These are phyloP conservation scores for Polyodon spathula DNA, from an alignment of 2,113 vertebrate species.

Conservation along the genomic window DNA sequence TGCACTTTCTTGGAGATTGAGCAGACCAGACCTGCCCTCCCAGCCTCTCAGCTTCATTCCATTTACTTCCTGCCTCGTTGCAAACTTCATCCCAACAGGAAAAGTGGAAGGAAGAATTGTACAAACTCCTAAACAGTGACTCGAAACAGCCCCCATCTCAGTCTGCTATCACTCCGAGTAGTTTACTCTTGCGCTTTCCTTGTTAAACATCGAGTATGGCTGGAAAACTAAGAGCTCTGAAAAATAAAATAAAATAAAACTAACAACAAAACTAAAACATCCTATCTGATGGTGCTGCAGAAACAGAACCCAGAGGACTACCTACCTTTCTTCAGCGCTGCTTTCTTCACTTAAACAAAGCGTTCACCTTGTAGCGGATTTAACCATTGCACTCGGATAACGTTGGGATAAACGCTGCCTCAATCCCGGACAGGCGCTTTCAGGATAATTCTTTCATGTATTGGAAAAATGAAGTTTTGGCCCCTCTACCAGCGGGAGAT, in stretches of 20 bases:
- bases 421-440: slow-evolving; percentile 13
- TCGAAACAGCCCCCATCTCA: slow-evolving; percentile 25
- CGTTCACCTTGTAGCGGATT: slow-evolving; percentile 20
- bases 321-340: slow-evolving; percentile 30
- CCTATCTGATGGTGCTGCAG: slow-evolving; percentile 7
- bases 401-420: slow-evolving; percentile 11
- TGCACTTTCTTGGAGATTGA: slow-evolving; percentile 32
- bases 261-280: neutral
- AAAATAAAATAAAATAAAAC: no score
- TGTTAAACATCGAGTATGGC: slow-evolving; percentile 13
- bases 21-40: slow-evolving; percentile 41
- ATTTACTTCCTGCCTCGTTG: slow-evolving; percentile 53
- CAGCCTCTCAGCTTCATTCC: slow-evolving; percentile 40
- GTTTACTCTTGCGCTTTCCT: slow-evolving; percentile 11
- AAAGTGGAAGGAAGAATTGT: slow-evolving; percentile 31
- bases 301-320: slow-evolving; percentile 35
- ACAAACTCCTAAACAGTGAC: slow-evolving; percentile 36
- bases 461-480: slow-evolving; percentile 85
- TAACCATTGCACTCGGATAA: no score
- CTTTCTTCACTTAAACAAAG: slow-evolving; percentile 15
- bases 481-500: slow-evolving; percentile 74
- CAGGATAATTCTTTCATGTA: slow-evolving; percentile 61
- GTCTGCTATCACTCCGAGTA: slow-evolving; percentile 17
- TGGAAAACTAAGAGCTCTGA: slow-evolving; percentile 1
- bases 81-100: slow-evolving; percentile 39